A percentile compares a stretch with the other conserved stretches of the same genome.
Evolutionary conservation across 2,113 vertebrate genomes (phyloP).

Genomic region (Rynchops niger): DNA sequence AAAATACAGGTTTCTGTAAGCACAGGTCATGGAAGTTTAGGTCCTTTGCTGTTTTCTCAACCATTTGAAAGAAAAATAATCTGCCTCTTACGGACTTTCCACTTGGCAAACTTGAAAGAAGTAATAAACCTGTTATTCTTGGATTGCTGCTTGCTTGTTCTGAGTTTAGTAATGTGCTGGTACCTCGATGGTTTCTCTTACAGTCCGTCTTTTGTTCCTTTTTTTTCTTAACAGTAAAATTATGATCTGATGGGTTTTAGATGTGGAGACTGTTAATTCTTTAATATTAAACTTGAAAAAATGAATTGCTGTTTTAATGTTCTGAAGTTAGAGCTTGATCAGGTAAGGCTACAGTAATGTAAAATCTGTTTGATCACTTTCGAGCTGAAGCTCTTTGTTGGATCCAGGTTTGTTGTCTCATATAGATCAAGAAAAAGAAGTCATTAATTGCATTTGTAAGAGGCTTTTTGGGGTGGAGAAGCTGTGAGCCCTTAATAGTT

Average conservation of each 20-base stretch:
- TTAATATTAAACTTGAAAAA: neutral
- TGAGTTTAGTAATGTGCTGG: neutral
- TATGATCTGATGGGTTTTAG: neutral
- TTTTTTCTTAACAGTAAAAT: neutral
- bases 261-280: neutral
- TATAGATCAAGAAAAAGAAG: neutral
- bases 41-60: slow-evolving; percentile 9
- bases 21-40: neutral
- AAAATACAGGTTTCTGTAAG: neutral
- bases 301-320: neutral
- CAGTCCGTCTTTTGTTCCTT: neutral
- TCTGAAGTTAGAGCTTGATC: neutral
- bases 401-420: neutral
- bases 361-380: neutral
- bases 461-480: neutral
- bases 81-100: neutral
- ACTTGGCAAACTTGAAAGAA: slow-evolving; percentile 25
- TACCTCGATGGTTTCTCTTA: slow-evolving; percentile 11
- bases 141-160: neutral
- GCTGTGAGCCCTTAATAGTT: neutral
- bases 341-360: neutral
- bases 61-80: slow-evolving; percentile 50
- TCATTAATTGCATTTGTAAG: neutral
- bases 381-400: neutral
- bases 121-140: slow-evolving; percentile 52